Evolutionary conservation across 2,888 invertebrate species (phyloP), one percentile per base, ranked within the genome.

Genomic region (Gasteruption jaculator): DNA sequence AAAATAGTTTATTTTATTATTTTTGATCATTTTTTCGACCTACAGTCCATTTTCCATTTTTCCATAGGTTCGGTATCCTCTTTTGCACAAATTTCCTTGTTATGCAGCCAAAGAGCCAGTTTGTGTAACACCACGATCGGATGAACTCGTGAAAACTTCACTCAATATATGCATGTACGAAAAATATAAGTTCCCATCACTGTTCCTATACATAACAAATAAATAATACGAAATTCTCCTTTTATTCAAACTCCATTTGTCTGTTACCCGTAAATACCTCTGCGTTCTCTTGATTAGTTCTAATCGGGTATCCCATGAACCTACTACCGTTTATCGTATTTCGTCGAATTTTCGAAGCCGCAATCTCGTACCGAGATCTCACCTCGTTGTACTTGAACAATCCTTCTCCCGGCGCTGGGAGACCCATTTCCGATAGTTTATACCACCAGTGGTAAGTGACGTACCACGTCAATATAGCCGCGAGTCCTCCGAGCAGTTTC

Each of bases 391-490:
- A 91, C 57, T 80, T 84, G 65, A 91, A 91, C 48, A 81, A 69
- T 27, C 89, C 90, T 53, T 84, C 84, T 10, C 90, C 91, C 12
- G 91, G 86, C 33, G 82, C 68, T 49, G 80, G 80, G 1, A 90
- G 83, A 36, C 84, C 70, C 20, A 80, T 51, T 43, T 75, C 74
- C 10, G 80, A 77, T 38, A 81, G 74, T 29, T 76, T 77, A 65
- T 82, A 91, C 85, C 86, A 87, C 56, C 83, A 78, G 46, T 84
- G 78, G 68, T 96, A 96, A 0, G 91, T 91, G 16, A 90, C 72
- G 74, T 86, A 93, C 95, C 95, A 96, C 21, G 88, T 86, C 4
- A 85, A 63, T 56, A 93, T 83, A 7, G 93, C 95, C 57, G 89
- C 75, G n/a, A 85, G 76, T 15, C 91, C 91, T 56, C 91, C 93